phyloP scores from a whole-genome alignment of 30 jellyfish, hydroid and myxozoan species.

The Phacellophora camtschatica region DNA sequence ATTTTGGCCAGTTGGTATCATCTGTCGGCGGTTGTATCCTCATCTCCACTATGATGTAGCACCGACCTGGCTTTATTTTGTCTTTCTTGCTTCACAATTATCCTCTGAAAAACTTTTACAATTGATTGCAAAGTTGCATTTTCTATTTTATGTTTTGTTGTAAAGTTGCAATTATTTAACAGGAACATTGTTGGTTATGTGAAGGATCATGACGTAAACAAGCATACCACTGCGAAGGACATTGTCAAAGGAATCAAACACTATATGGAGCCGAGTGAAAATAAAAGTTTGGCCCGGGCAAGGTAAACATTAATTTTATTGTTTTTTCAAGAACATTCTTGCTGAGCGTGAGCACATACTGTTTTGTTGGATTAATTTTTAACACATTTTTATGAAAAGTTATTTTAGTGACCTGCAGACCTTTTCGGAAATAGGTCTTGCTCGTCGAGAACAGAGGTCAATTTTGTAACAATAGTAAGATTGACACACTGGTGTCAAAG shows the following conservation, averaged over 20 bases:
- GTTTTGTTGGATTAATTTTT: too few species aligned
- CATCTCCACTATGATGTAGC: too few species aligned
- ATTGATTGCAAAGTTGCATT: too few species aligned
- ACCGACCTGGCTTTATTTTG: too few species aligned
- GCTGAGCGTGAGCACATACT: too few species aligned
- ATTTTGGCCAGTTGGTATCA: too few species aligned
- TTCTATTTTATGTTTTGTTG: background rate
- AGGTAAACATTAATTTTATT: background rate
- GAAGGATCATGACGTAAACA: constrained; percentile 37
- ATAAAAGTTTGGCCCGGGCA: constrained; percentile 64
- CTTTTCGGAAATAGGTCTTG: background rate
- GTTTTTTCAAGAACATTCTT: background rate
- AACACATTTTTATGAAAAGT: too few species aligned
- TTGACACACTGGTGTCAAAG: too few species aligned
- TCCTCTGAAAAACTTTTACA: too few species aligned
- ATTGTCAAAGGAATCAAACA: constrained; percentile 54
- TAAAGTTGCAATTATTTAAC: background rate
- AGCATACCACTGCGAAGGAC: constrained; percentile 57
- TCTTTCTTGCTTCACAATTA: too few species aligned
- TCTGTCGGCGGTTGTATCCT: too few species aligned
- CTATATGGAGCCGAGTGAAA: constrained; percentile 57
- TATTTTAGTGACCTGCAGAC: background rate
- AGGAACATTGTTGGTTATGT: constrained; percentile 60
- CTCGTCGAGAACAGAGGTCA: background rate
- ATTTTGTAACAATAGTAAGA: too few species aligned